Conservation (phyloP, 2,113 vertebrate species). For the Ellobius talpinus region DNA sequence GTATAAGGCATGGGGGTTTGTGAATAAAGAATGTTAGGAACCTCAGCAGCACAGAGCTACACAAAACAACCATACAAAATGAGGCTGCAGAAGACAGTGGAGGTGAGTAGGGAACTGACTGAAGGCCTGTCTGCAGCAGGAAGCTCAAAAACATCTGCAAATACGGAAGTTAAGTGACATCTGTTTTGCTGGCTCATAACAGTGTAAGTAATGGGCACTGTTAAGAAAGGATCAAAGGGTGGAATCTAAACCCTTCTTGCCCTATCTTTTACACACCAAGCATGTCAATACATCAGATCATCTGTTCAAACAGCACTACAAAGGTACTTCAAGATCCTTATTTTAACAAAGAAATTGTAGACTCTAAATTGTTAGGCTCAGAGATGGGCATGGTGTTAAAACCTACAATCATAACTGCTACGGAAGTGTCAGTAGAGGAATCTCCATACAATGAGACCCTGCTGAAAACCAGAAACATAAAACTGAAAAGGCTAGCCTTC, state of each 20-base stretch:
- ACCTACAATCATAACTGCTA: background rate
- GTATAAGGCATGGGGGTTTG: background rate
- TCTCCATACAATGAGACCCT: background rate
- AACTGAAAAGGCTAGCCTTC: background rate
- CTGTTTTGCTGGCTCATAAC: background rate
- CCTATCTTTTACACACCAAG: background rate
- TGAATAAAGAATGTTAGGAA: background rate
- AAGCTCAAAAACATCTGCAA: background rate
- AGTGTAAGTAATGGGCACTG: background rate
- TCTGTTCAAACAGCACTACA: background rate
- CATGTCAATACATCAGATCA: background rate
- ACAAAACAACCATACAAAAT: background rate
- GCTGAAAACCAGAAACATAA: background rate
- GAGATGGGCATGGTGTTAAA: background rate
- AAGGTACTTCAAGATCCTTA: background rate
- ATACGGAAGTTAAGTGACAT: conserved; percentile 9
- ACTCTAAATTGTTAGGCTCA: background rate
- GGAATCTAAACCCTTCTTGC: background rate
- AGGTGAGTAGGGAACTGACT: background rate
- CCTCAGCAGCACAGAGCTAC: background rate
- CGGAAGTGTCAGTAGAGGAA: background rate
- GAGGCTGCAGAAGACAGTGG: background rate
- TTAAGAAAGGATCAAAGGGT: background rate
- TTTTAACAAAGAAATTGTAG: conserved; percentile 50
- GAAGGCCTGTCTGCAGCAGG: background rate